A percentile compares a stretch with the other conserved stretches of the same genome.
These are phyloP conservation scores for Emydocephalus ijimae DNA, from an alignment of 2,113 vertebrate species.

Conservation along the genomic window DNA sequence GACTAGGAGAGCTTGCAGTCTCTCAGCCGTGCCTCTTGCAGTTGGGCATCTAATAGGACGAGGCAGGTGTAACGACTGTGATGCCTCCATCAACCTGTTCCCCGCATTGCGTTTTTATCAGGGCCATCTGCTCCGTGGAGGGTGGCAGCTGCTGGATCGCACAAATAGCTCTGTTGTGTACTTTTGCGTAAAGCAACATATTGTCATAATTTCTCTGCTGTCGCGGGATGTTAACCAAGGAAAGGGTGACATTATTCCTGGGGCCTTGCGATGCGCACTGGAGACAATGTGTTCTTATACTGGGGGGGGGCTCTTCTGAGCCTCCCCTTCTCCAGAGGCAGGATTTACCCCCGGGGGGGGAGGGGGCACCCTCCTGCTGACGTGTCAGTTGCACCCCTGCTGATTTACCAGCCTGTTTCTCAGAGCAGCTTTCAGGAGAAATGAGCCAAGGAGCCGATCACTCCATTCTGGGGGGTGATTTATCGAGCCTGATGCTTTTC, in stretches of 20 bases:
- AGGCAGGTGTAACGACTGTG: conserved; percentile 46
- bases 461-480: not conserved
- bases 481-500: not conserved
- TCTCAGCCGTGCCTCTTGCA: conserved; percentile 37
- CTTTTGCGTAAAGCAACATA: conserved; percentile 54
- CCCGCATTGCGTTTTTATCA: conserved; percentile 58
- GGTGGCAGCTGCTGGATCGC: conserved; percentile 65
- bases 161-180: conserved; percentile 55
- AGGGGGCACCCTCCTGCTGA: not conserved
- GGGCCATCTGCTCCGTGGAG: conserved; percentile 59
- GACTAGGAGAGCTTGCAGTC: conserved; percentile 4
- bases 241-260: conserved; percentile 50
- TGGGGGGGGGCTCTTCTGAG: not conserved
- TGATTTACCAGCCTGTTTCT: not conserved
- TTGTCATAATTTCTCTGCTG: conserved; percentile 55
- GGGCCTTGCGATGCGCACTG: conserved; percentile 31
- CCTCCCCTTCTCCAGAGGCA: not conserved
- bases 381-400: not conserved
- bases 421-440: not conserved
- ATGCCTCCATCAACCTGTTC: conserved; percentile 64
- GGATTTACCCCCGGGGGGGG: not conserved
- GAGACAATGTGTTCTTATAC: conserved; percentile 28
- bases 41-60: conserved; percentile 35
- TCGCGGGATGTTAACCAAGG: conserved; percentile 46
- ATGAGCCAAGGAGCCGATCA: not conserved